Conservation (phyloP, 2,113 vertebrate species). For the Pelecanoides urinatrix region DNA sequence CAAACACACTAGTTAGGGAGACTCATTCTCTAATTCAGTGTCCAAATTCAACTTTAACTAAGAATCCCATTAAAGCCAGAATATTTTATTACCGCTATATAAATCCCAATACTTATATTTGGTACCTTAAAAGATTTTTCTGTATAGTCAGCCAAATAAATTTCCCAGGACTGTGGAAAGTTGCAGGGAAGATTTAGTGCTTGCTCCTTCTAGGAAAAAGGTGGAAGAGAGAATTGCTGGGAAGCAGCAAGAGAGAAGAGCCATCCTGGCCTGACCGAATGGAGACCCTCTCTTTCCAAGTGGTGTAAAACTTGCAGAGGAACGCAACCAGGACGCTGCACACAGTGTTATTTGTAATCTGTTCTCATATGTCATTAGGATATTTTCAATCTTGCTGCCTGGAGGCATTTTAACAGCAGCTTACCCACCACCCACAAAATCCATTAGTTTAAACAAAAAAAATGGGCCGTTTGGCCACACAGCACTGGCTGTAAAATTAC, state of each 20-base stretch:
- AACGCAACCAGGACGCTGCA: not conserved
- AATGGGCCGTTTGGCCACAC: not conserved
- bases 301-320: not conserved
- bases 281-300: not conserved
- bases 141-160: not conserved
- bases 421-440: slow-evolving; percentile 38
- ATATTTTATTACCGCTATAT: not conserved
- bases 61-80: not conserved
- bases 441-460: slow-evolving; percentile 57
- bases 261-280: not conserved
- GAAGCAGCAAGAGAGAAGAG: not conserved
- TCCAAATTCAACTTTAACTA: not conserved
- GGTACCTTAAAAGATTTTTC: not conserved
- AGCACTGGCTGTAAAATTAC: not conserved
- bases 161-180: not conserved
- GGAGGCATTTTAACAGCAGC: slow-evolving; percentile 43
- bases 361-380: not conserved
- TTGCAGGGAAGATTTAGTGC: not conserved
- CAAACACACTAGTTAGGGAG: not conserved
- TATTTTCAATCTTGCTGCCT: slow-evolving; percentile 32
- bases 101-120: not conserved
- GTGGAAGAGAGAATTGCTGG: not conserved
- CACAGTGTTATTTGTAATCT: not conserved
- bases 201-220: not conserved
- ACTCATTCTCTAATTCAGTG: not conserved